phyloP scores from a whole-genome alignment of 2,797 vertebrate species.

The Poecilia velifera region DNA sequence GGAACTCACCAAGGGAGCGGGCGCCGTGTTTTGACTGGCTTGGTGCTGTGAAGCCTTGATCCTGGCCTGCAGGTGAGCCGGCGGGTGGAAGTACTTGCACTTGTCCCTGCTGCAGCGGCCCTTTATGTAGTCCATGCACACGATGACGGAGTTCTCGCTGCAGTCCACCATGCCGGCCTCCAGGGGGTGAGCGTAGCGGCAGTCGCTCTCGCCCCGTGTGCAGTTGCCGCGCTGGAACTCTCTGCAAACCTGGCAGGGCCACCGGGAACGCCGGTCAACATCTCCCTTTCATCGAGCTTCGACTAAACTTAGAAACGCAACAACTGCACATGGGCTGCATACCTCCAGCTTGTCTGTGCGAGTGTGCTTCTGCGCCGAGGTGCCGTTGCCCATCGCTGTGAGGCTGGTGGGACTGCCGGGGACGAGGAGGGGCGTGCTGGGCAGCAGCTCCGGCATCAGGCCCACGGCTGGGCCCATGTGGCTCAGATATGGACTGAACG shows the following conservation, averaged over 20 bases:
- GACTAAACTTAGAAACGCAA: constrained; percentile 47
- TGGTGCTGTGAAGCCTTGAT: constrained; percentile 98
- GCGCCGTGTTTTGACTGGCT: constrained; percentile 90
- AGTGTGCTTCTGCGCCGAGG: constrained; percentile 88
- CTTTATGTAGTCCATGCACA: constrained; percentile 99
- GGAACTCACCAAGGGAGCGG: constrained; percentile 88
- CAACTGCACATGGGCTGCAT: constrained; percentile 62
- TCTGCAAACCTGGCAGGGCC: constrained; percentile 89
- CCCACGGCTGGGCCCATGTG: constrained; percentile 92
- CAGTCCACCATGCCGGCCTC: constrained; percentile 96
- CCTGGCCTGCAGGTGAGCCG: constrained; percentile 97
- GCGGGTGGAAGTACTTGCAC: constrained; percentile 99
- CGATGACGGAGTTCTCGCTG: constrained; percentile 96
- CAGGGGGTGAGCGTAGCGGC: constrained; percentile 95
- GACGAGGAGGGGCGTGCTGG: constrained; percentile 90
- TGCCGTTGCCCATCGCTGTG: constrained; percentile 85
- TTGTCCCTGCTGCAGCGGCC: constrained; percentile 97
- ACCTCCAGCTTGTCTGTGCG: constrained; percentile 99
- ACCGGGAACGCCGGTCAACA: constrained; percentile 21
- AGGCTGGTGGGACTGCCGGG: constrained; percentile 90
- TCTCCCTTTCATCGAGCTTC: constrained; percentile 44
- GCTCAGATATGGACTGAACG: constrained; percentile 94
- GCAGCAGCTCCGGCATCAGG: constrained; percentile 93
- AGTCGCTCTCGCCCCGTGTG: constrained; percentile 95
- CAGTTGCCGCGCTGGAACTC: constrained; percentile 98